Evolutionary conservation across 2,888 invertebrate species (phyloP).

Genomic region (Chrysina gloriosa): DNA sequence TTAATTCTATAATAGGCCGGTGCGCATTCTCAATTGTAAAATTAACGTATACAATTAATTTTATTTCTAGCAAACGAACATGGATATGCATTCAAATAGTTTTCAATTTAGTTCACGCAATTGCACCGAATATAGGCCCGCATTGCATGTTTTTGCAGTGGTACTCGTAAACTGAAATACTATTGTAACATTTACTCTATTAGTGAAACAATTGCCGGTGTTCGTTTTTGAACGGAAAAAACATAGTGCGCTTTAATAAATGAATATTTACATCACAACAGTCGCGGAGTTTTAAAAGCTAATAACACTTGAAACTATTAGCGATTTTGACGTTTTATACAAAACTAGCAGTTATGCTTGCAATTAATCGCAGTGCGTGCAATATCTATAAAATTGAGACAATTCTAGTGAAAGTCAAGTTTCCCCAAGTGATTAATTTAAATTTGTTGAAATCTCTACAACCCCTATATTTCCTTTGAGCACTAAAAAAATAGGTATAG

Average conservation of each 20-base stretch:
- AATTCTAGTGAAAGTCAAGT: too few relatives aligned
- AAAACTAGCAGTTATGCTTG: too few relatives aligned
- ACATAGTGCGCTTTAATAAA: neutral
- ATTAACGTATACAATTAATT: constrained; percentile 9
- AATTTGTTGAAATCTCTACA: too few relatives aligned
- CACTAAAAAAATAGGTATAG: too few relatives aligned
- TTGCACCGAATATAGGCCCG: neutral
- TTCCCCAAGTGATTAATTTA: too few relatives aligned
- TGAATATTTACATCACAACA: too few relatives aligned
- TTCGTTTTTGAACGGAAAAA: neutral
- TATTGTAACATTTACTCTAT: neutral
- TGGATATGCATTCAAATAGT: neutral
- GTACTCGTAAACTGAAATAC: neutral
- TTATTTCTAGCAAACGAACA: neutral
- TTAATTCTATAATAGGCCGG: neutral
- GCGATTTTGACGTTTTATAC: too few relatives aligned
- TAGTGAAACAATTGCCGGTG: neutral
- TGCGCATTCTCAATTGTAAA: neutral
- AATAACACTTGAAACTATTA: too few relatives aligned
- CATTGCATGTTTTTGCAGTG: neutral
- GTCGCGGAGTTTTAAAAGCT: too few relatives aligned
- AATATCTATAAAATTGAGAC: too few relatives aligned
- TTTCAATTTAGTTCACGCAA: constrained; percentile 15
- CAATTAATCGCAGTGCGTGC: too few relatives aligned
- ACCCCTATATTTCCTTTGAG: too few relatives aligned